Conservation (phyloP, 2,797 vertebrate species). For the Semaprochilodus insignis region DNA sequence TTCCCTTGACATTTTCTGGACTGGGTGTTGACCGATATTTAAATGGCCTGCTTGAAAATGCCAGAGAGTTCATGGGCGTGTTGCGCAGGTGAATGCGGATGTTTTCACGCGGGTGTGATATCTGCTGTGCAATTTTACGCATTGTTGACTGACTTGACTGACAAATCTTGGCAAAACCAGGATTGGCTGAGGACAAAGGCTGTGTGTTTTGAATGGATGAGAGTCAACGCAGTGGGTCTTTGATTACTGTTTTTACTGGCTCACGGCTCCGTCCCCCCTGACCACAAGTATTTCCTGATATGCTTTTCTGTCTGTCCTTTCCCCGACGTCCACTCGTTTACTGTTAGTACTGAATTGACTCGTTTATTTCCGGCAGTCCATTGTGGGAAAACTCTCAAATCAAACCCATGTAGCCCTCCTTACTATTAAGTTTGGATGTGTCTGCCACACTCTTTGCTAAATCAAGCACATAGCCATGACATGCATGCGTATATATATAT, state of each 20-base stretch:
- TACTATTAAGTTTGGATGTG: too few relatives aligned
- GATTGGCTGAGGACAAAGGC: neutral
- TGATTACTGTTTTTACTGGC: constrained; percentile 13
- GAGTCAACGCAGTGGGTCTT: neutral
- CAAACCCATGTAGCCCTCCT: too few relatives aligned
- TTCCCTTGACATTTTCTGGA: constrained; percentile 28
- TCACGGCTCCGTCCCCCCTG: neutral
- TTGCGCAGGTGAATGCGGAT: neutral
- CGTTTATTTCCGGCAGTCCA: neutral
- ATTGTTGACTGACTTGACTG: neutral
- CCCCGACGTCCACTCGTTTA: neutral
- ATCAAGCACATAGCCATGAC: too few relatives aligned
- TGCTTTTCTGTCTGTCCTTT: neutral
- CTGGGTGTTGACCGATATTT: constrained; percentile 36
- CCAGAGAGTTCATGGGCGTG: neutral
- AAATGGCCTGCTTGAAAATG: constrained; percentile 23
- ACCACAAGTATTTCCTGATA: constrained; percentile 9
- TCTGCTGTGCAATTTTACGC: neutral
- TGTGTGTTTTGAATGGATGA: neutral
- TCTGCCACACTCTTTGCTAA: too few relatives aligned
- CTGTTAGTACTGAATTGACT: neutral
- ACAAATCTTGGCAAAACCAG: neutral
- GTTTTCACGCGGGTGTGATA: neutral
- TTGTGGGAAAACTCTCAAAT: too few relatives aligned
- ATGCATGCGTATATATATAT: too few relatives aligned